phyloP scores from a whole-genome alignment of 1,140 invertebrate genomes.

The Triops cancriformis region DNA sequence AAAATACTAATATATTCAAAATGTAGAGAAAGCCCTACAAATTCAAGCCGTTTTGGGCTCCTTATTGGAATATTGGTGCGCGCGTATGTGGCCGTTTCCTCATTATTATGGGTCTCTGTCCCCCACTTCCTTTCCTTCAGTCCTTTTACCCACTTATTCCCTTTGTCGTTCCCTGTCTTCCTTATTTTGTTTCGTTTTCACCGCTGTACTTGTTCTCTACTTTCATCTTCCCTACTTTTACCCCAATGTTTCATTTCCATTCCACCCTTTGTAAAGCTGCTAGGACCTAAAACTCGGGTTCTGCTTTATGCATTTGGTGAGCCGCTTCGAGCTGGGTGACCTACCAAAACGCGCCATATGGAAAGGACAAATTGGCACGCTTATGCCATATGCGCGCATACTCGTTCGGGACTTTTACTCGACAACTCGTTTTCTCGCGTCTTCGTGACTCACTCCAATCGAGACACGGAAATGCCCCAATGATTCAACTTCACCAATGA shows the following conservation, averaged over 20 bases:
- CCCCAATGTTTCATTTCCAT: slow-evolving; percentile 3
- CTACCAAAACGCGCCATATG: slow-evolving; percentile 3
- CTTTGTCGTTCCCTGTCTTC: not conserved
- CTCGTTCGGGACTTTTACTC: not conserved
- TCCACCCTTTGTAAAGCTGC: not conserved
- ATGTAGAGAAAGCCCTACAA: not conserved
- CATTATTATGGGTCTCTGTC: slow-evolving; percentile 1
- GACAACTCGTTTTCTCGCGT: not conserved
- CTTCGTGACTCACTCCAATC: not conserved
- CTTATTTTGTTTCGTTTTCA: not conserved
- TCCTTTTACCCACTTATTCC: not conserved
- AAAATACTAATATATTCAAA: too few relatives aligned
- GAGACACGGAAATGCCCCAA: too few relatives aligned
- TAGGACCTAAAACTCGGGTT: not conserved
- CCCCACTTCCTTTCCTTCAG: slow-evolving; percentile 5
- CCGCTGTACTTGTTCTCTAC: not conserved
- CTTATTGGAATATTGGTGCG: slow-evolving; percentile 1
- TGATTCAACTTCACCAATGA: too few relatives aligned
- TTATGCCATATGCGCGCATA: not conserved
- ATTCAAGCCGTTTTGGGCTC: not conserved
- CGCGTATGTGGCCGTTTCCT: slow-evolving; percentile 9
- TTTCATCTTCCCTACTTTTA: not conserved
- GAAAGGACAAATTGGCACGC: slow-evolving; percentile 7
- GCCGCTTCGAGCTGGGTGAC: not conserved
- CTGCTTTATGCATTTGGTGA: not conserved